Conservation (phyloP, 2,797 vertebrate species). For the Euphonia xanthogaster region DNA sequence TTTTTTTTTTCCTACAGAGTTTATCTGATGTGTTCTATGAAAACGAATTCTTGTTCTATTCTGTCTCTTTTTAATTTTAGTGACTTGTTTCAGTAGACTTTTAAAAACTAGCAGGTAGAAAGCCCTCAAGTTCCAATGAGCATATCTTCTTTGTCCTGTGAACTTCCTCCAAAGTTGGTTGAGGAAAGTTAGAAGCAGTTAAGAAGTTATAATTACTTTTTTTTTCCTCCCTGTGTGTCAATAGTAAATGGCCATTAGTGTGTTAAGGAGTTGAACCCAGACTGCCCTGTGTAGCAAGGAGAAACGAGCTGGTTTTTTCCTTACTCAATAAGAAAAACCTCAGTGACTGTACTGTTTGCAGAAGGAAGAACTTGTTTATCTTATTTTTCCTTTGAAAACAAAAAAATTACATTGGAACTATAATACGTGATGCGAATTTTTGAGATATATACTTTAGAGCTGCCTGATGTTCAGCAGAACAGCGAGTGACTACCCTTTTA, state of each 20-base stretch:
- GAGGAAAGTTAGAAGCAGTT: neutral
- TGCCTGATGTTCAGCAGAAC: neutral
- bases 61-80: neutral
- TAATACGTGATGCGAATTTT: neutral
- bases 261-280: neutral
- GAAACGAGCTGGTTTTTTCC: neutral
- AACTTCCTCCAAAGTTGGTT: neutral
- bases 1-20: neutral
- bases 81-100: neutral
- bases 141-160: neutral
- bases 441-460: neutral
- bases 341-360: neutral
- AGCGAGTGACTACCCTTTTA: neutral
- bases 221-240: neutral
- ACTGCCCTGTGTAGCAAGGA: neutral
- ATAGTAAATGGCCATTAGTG: neutral
- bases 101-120: neutral
- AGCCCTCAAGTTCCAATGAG: neutral
- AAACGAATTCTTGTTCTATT: neutral
- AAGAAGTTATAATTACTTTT: neutral
- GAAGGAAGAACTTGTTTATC: neutral
- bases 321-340: neutral
- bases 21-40: neutral
- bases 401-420: neutral
- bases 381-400: neutral